Base-by-base conservation (phyloP, 2,113 vertebrate species). In the Trogon surrucura region DNA sequence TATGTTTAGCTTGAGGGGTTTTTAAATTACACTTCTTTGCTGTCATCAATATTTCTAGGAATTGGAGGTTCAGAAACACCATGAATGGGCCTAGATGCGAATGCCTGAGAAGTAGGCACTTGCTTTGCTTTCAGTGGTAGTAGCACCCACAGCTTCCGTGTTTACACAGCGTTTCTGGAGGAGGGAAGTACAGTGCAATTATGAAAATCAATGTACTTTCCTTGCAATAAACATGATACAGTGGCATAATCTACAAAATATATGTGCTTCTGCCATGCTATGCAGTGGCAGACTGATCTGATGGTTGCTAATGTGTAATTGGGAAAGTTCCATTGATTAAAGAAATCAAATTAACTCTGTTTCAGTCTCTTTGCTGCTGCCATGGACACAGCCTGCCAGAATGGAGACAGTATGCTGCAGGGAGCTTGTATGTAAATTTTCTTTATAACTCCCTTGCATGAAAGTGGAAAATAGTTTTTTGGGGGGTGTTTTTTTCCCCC, bases 251-350 rank as follows among this genome's bases (percentile, higher is more conserved):
- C 50, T 77, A 84, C 86, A 80, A 27, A 85, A 70, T 70, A 17
- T 32, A 53, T 23, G 74, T 62, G 57, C 58, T 54, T 47, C 72
- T 81, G 77, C 77, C 56, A 5, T 71, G 61, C 77, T 45, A 27
- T 85, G 93, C 74, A 78, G 80, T 50, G 82, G 38, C 87, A 84
- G 80, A 11, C n/a, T 29, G 69, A 80, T 64, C 65, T 80, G 60
- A 12, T 69, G 66, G 74, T 64, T 70, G 66, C 79, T 88, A 45
- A 70, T 66, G 85, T 95, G 80, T 36, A 80, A 84, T 45, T 86
- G 91, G 94, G 88, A 97, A 88, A 89, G 85, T 96, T 88, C 86
- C 86, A 88, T 64, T 87, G 88, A 93, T 85, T 85, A 65, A 73
- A 80, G 65, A 67, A 82, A 96, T 86, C 79, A 80, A 32, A 89